phyloP scores from a whole-genome alignment of 2,113 vertebrate genomes.

The Notiomystis cincta region DNA sequence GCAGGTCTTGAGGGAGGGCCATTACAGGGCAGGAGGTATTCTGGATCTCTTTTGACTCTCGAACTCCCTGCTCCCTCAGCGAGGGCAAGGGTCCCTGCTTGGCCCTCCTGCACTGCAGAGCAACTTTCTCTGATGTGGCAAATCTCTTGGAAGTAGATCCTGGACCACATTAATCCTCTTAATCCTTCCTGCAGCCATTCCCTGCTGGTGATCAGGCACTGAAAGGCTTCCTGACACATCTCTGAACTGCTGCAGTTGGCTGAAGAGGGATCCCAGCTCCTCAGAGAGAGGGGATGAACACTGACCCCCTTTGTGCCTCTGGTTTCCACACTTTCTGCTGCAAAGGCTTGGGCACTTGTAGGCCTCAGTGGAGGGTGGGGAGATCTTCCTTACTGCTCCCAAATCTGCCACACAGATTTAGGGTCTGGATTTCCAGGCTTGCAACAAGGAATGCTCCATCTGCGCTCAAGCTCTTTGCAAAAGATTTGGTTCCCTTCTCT shows the following conservation, averaged over 20 bases:
- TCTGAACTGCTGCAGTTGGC: not conserved
- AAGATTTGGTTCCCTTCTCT: not conserved
- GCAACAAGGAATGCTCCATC: not conserved
- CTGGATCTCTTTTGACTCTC: not conserved
- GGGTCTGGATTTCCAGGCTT: not conserved
- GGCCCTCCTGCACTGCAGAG: not conserved
- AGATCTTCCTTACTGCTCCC: not conserved
- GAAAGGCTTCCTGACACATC: not conserved
- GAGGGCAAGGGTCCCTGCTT: not conserved
- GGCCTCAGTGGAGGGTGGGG: not conserved
- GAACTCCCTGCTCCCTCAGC: not conserved
- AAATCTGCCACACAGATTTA: not conserved
- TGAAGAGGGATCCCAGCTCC: not conserved
- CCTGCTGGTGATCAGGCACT: not conserved
- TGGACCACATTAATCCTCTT: not conserved
- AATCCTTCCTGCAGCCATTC: not conserved
- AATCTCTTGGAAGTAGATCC: not conserved
- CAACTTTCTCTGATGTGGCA: not conserved
- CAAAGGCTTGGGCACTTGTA: accelerated
- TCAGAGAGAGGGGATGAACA: accelerated
- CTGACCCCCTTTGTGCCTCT: not conserved
- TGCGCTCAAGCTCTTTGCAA: not conserved
- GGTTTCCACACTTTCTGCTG: not conserved
- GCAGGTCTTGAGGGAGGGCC: not conserved
- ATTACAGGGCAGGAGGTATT: accelerated